A percentile compares a stretch with the other conserved stretches of the same genome.
Evolutionary conservation across 2,888 invertebrate genomes (phyloP).

Genomic region (Apodemia hepburni): DNA sequence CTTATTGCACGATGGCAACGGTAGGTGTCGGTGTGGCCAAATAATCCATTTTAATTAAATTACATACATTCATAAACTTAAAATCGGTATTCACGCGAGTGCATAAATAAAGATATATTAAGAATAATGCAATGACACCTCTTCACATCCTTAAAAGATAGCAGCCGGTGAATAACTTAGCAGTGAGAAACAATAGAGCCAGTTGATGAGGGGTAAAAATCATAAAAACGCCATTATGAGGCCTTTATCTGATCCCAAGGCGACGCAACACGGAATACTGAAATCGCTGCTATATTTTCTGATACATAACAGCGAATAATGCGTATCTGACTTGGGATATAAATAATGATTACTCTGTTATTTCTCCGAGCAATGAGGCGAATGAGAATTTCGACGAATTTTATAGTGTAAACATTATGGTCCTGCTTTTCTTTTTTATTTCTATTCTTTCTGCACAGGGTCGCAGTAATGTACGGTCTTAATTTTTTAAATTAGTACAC

Average conservation of each 20-base stretch:
- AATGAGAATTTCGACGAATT: constrained; percentile 13
- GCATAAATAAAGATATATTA: neutral
- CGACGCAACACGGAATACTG: constrained; percentile 27
- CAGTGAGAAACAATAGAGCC: constrained; percentile 28
- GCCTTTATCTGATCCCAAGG: constrained; percentile 33
- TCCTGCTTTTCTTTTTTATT: neutral
- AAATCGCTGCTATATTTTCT: constrained; percentile 15
- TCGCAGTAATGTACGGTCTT: neutral
- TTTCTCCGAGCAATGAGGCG: constrained; percentile 12
- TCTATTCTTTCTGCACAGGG: neutral
- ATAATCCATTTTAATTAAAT: no score
- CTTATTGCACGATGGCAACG: no score
- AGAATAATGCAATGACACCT: neutral
- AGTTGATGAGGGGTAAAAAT: constrained; percentile 30
- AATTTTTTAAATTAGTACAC: no score
- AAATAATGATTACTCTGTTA: constrained; percentile 24
- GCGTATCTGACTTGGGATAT: constrained; percentile 22
- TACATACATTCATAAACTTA: no score
- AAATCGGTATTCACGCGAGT: neutral
- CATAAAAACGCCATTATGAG: constrained; percentile 36
- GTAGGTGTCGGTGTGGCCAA: no score
- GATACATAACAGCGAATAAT: constrained; percentile 10
- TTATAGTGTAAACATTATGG: constrained; percentile 10
- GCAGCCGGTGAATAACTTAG: constrained; percentile 27
- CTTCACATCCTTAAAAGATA: constrained; percentile 24